phyloP scores from a whole-genome alignment of 2,888 invertebrate species.

The Spisula solida region DNA sequence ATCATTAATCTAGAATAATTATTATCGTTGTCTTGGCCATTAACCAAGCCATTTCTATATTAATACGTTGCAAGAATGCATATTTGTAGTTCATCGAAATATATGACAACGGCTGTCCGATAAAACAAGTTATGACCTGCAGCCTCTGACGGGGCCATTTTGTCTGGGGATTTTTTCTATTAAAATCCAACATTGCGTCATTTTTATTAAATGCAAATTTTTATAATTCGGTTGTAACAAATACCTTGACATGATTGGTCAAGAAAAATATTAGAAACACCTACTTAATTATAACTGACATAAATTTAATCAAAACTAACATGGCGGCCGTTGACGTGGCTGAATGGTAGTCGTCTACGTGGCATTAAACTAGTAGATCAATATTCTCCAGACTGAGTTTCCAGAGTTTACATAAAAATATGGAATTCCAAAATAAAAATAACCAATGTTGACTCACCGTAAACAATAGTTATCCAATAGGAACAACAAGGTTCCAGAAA shows the following conservation, averaged over 20 bases:
- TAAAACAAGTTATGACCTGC: neutral
- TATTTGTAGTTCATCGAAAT: too few species aligned
- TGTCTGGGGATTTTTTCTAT: neutral
- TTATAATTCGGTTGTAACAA: too few species aligned
- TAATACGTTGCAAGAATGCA: too few species aligned
- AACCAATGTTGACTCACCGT: neutral
- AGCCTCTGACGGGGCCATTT: neutral
- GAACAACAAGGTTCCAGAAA: neutral
- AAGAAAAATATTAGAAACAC: neutral
- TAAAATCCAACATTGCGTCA: neutral
- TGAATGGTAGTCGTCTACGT: neutral
- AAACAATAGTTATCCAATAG: neutral
- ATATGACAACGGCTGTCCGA: neutral
- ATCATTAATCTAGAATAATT: too few species aligned
- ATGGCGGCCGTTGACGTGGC: slow-evolving; percentile 1
- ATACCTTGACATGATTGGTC: neutral
- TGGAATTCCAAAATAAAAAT: neutral
- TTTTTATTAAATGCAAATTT: too few species aligned
- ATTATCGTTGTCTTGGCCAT: too few species aligned
- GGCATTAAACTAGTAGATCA: neutral
- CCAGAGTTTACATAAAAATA: too few species aligned
- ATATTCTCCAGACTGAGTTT: neutral
- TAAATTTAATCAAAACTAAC: neutral
- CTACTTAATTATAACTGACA: neutral
- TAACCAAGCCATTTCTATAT: too few species aligned